Conservation (phyloP, 1,140 invertebrate species). For the Drosophila bocki region DNA sequence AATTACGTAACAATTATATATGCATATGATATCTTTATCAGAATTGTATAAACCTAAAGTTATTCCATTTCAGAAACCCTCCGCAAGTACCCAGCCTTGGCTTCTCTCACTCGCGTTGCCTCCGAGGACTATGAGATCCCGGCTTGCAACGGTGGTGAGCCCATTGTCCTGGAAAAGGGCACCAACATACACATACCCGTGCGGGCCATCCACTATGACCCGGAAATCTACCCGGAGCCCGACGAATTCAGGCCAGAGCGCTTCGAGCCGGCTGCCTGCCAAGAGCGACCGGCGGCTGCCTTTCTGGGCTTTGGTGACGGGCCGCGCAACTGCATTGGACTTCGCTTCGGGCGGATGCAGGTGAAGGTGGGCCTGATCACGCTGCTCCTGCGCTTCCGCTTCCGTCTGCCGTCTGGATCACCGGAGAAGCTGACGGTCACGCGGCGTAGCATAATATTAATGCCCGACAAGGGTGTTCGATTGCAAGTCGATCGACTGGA, state of each 20-base stretch:
- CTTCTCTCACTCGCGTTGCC: slow-evolving; percentile 85
- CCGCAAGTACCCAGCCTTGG: slow-evolving; percentile 86
- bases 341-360: slow-evolving; percentile 68
- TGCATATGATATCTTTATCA: no score
- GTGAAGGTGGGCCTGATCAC: slow-evolving; percentile 60
- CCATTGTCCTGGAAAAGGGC: slow-evolving; percentile 83
- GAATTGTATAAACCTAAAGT: no score
- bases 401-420: slow-evolving; percentile 36
- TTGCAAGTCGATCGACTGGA: slow-evolving; percentile 33
- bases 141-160: slow-evolving; percentile 6
- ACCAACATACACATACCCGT: neutral
- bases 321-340: slow-evolving; percentile 87
- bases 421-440: slow-evolving; percentile 66
- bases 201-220: slow-evolving; percentile 48
- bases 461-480: slow-evolving; percentile 62
- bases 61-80: slow-evolving; percentile 85
- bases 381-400: slow-evolving; percentile 69
- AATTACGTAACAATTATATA: no score
- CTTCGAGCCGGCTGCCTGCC: slow-evolving; percentile 1
- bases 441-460: slow-evolving; percentile 71
- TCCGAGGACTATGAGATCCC: slow-evolving; percentile 85
- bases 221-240: slow-evolving; percentile 47
- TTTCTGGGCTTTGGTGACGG: slow-evolving; percentile 91
- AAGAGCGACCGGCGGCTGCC: slow-evolving; percentile 47
- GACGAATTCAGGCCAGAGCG: slow-evolving; percentile 39